Percentiles rank a stretch among this genome's conserved stretches.
These are phyloP conservation scores for Bombus pascuorum DNA, from an alignment of 1,140 invertebrate species.

Conservation along the genomic window DNA sequence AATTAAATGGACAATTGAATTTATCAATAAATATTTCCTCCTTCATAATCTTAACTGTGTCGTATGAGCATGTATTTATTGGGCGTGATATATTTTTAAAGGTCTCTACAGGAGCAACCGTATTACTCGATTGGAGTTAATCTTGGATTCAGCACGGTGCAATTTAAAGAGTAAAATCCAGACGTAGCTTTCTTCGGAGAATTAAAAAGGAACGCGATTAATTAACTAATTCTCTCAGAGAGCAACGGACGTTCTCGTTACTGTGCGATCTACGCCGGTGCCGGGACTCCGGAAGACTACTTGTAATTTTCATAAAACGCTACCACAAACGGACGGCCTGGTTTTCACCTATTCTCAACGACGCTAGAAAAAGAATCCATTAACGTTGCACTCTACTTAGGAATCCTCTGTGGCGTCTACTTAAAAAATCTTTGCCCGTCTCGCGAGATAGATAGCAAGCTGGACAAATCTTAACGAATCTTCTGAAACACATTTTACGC, in stretches of 20 bases:
- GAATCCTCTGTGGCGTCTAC: not conserved
- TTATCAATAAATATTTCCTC: too few relatives aligned
- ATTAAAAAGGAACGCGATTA: constrained; percentile 2
- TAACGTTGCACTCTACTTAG: constrained; percentile 25
- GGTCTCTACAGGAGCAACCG: not conserved
- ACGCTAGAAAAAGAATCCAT: constrained; percentile 45
- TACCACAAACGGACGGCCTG: constrained; percentile 53
- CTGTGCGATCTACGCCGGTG: constrained; percentile 2
- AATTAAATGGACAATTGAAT: too few relatives aligned
- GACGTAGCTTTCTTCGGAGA: constrained; percentile 7
- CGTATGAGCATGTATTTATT: too few relatives aligned
- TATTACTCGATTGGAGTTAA: not conserved
- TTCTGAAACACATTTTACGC: not conserved
- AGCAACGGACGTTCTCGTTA: not conserved
- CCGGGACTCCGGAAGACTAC: not conserved
- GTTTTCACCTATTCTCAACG: constrained; percentile 40
- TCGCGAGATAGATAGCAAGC: not conserved
- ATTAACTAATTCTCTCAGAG: constrained; percentile 14
- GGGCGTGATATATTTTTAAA: not conserved
- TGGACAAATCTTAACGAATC: constrained; percentile 14
- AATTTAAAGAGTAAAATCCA: constrained; percentile 9
- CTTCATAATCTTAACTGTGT: too few relatives aligned
- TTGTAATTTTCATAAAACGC: constrained; percentile 32
- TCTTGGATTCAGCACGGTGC: not conserved
- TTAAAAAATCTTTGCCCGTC: not conserved